Evolutionary conservation across 2,797 vertebrate genomes (phyloP).

Genomic region (Gadopsis bispinosus): DNA sequence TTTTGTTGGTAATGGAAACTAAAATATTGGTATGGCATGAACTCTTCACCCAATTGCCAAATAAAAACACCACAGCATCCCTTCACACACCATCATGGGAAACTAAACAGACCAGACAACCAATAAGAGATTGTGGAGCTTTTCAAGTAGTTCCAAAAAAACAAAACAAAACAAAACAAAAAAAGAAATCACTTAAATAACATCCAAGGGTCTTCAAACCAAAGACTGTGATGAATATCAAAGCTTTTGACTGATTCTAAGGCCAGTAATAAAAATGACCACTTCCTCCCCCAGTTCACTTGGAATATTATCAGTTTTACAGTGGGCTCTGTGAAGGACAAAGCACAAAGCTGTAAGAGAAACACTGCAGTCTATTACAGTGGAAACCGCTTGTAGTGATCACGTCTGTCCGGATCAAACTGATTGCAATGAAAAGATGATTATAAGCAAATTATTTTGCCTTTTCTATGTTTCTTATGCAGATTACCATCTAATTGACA

Average conservation of each 20-base stretch:
- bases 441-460: no score
- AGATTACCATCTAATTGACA: no score
- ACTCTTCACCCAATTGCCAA: slow-evolving; percentile 46
- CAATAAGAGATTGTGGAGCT: slow-evolving; percentile 50
- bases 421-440: no score
- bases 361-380: slow-evolving; percentile 42
- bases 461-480: no score
- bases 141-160: slow-evolving; percentile 70
- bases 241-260: slow-evolving; percentile 67
- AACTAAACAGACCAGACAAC: slow-evolving; percentile 57
- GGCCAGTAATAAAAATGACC: slow-evolving; percentile 45
- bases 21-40: slow-evolving; percentile 73
- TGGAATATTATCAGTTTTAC: slow-evolving; percentile 40
- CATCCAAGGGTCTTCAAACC: slow-evolving; percentile 45
- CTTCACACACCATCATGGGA: slow-evolving; percentile 53
- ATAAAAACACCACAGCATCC: slow-evolving; percentile 48
- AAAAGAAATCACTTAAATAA: slow-evolving; percentile 52
- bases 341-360: slow-evolving; percentile 61
- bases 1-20: slow-evolving; percentile 47
- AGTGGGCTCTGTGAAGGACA: slow-evolving; percentile 55
- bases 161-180: slow-evolving; percentile 13
- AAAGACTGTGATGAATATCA: slow-evolving; percentile 65
- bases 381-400: no score
- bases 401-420: no score
- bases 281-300: slow-evolving; percentile 41